Percentiles rank a stretch among this genome's conserved stretches.
Conservation (phyloP, 1,140 invertebrate genomes). For the Trichoplusia ni region DNA sequence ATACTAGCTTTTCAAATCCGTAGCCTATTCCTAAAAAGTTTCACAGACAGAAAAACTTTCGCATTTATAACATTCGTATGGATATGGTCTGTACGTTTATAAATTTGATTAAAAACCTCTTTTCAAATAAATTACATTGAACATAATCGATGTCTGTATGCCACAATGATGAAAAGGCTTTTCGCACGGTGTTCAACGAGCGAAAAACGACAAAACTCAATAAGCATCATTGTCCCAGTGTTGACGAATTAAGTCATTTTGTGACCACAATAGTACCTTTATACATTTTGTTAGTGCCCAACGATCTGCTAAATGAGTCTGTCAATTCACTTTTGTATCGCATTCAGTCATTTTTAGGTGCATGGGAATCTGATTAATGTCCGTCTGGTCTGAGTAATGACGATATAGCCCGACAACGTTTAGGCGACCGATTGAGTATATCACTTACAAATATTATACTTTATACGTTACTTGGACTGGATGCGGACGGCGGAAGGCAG, state of each 20-base stretch:
- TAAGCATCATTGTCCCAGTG: slow-evolving; percentile 42
- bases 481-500: too few relatives aligned
- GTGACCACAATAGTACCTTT: slow-evolving; percentile 34
- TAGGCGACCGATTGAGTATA: too few relatives aligned
- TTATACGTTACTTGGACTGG: too few relatives aligned
- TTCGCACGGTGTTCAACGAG: slow-evolving; percentile 50
- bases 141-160: not conserved
- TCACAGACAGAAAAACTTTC: too few relatives aligned
- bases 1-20: too few relatives aligned
- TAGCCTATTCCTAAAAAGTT: too few relatives aligned
- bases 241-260: slow-evolving; percentile 46
- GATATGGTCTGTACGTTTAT: too few relatives aligned
- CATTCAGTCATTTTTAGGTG: not conserved
- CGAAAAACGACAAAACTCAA: slow-evolving; percentile 41
- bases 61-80: too few relatives aligned
- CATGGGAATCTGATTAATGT: slow-evolving; percentile 1
- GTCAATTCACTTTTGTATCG: not conserved
- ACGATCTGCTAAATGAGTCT: slow-evolving; percentile 45
- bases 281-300: slow-evolving; percentile 38
- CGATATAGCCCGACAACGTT: too few relatives aligned
- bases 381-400: too few relatives aligned
- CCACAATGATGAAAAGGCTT: slow-evolving; percentile 33
- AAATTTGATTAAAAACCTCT: too few relatives aligned
- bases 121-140: not conserved
- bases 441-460: too few relatives aligned